Evolutionary conservation across 1,140 invertebrate genomes (phyloP).

Genomic region (Aphelinus atriplicis): DNA sequence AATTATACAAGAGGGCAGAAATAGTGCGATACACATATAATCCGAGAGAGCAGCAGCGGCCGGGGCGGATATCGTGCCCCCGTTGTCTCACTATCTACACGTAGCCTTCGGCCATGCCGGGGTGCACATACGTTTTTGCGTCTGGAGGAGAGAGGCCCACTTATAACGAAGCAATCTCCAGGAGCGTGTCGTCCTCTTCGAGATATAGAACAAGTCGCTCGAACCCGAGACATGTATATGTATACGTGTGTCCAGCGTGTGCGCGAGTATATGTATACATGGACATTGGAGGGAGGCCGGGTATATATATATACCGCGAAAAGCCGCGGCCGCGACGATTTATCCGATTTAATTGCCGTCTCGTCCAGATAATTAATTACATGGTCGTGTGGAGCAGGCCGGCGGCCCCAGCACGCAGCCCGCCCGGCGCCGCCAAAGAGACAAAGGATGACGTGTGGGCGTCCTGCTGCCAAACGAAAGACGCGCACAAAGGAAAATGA

Average conservation of each 20-base stretch:
- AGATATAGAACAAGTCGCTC: not conserved
- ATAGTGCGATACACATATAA: too few relatives aligned
- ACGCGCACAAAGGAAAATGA: conserved; percentile 13
- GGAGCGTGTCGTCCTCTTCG: not conserved
- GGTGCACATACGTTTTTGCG: too few relatives aligned
- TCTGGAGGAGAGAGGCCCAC: conserved; percentile 2
- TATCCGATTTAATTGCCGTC: conserved; percentile 50
- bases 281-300: too few relatives aligned
- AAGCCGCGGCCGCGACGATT: conserved; percentile 41
- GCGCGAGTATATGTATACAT: too few relatives aligned
- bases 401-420: not conserved
- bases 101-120: too few relatives aligned
- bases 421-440: not conserved
- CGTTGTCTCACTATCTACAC: too few relatives aligned
- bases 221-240: not conserved
- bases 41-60: too few relatives aligned
- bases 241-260: too few relatives aligned
- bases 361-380: conserved; percentile 51
- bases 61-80: too few relatives aligned
- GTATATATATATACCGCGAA: too few relatives aligned
- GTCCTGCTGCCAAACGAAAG: conserved; percentile 5
- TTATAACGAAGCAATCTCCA: conserved; percentile 18
- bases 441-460: conserved; percentile 21
- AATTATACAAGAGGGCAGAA: too few relatives aligned
- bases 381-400: conserved; percentile 1